phyloP scores from a whole-genome alignment of 2,113 vertebrate species.

The Scytalopus superciliaris region DNA sequence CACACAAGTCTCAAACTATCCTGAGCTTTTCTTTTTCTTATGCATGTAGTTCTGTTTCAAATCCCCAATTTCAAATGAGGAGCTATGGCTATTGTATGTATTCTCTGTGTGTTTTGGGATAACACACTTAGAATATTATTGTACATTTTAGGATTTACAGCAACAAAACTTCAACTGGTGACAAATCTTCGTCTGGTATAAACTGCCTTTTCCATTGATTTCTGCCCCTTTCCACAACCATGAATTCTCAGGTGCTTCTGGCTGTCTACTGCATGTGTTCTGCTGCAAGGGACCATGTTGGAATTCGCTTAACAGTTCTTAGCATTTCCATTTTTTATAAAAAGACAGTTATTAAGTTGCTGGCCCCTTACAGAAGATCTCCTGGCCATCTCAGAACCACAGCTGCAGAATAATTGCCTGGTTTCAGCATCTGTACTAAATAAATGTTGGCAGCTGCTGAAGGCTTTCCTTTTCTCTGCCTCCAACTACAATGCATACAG shows the following conservation, averaged over 20 bases:
- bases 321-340: neutral
- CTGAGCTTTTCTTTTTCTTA: neutral
- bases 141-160: neutral
- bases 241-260: neutral
- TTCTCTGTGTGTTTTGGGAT: neutral
- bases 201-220: neutral
- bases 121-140: neutral
- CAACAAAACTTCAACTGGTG: neutral
- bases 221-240: neutral
- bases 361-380: neutral
- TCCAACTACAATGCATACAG: neutral
- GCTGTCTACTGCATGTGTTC: neutral
- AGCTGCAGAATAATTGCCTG: neutral
- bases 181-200: neutral
- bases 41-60: neutral
- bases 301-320: neutral
- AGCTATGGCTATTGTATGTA: neutral
- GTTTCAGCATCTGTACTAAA: conserved; percentile 21
- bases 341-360: neutral
- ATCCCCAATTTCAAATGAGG: neutral
- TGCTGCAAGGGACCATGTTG: neutral
- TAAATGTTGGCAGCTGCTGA: neutral
- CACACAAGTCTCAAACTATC: neutral
- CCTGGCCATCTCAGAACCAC: neutral
- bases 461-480: neutral